Evolutionary conservation across 2,797 vertebrate genomes (phyloP), one percentile per base, ranked within the genome.

Genomic region (Pseudotriccus pelzelni): DNA sequence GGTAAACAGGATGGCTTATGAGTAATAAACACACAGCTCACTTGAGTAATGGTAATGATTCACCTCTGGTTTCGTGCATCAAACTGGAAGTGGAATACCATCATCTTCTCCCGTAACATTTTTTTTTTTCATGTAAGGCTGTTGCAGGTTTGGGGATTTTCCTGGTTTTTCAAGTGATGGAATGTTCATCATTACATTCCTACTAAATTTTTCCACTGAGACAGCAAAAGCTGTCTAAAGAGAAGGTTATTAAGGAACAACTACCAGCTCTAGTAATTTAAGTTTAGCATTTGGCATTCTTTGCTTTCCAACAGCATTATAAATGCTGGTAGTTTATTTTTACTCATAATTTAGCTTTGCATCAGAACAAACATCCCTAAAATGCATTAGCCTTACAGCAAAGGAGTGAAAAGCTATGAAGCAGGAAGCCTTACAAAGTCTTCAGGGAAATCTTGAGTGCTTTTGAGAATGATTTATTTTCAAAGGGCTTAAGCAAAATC

Each of bases 381-480:
- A 98, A 97, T 84, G 94, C 95, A 97, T 97, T 97, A 98, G 95
- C 95, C 93, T 97, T 93, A 90, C 47, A 96, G 95, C 90, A 92
- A 91, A 96, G 84, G 76, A 97, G 76, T 96, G 77, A 94, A 96
- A 97, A 96, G 90, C 91, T 96, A 87, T 85, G 84, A 93, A 96
- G 92, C 96, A 98, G 95, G 97, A 98, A 98, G 95, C 95, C 91
- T 97, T 80, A 92, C 44, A 59, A 87, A 80, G 96, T 96, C 97
- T 97, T 95, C 28, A 22, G 97, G 97, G 97, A 97, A 97, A 97
- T 97, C 84, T 91, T 97, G 97, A 98, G 96, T 98, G 97, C 96
- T 97, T 97, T 96, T 79, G 95, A 97, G 95, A 92, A 96, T 97
- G 93, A 98, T 97, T 97, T 98, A 96, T 97, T 97, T 98, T 97